These are phyloP conservation scores for Aphelenchoides besseyi DNA, from an alignment of 1,140 invertebrate species.

Conservation along the genomic window DNA sequence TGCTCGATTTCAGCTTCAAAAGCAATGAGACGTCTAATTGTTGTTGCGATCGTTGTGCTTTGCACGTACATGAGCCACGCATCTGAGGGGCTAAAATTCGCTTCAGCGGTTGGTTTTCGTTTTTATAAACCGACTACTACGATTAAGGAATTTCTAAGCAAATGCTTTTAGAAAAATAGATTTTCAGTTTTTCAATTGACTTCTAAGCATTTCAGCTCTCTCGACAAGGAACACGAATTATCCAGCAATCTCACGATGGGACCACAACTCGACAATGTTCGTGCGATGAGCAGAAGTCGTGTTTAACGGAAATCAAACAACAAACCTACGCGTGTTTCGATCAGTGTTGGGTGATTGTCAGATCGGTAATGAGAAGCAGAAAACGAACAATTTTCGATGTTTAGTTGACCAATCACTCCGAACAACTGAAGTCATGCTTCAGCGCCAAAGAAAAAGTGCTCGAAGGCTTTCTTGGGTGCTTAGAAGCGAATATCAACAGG, in stretches of 20 bases:
- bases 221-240: neutral
- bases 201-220: conserved; percentile 11
- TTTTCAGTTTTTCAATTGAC: too few relatives aligned
- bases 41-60: too few relatives aligned
- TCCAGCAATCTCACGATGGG: neutral
- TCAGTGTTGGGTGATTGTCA: conserved; percentile 22
- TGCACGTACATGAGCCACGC: too few relatives aligned
- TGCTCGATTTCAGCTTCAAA: too few relatives aligned
- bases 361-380: neutral
- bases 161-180: too few relatives aligned
- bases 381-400: neutral
- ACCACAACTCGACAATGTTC: conserved; percentile 24
- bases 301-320: conserved; percentile 22
- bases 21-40: too few relatives aligned
- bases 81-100: conserved; percentile 1
- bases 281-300: conserved; percentile 24
- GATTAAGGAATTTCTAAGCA: too few relatives aligned
- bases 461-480: neutral
- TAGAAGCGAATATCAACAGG: conserved; percentile 14
- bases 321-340: conserved; percentile 14
- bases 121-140: too few relatives aligned
- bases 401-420: conserved; percentile 5
- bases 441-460: conserved; percentile 7
- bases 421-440: conserved; percentile 3
- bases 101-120: neutral